A percentile compares a stretch with the other conserved stretches of the same genome.
Evolutionary conservation across 1,140 invertebrate genomes (phyloP).

Genomic region (Euura lappo): DNA sequence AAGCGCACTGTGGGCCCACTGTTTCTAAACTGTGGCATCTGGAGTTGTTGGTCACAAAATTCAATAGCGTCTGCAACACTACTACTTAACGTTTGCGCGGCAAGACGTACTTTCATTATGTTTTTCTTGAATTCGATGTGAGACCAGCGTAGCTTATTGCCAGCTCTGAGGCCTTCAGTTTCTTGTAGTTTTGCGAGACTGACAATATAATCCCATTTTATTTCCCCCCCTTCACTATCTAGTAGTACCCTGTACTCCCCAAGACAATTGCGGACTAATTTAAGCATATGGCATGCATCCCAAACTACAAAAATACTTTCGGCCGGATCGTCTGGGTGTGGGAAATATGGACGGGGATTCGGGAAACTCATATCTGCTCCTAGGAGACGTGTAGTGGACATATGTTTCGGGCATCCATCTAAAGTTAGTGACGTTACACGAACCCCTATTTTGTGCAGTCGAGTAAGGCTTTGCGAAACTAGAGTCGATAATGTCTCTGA

Average conservation of each 20-base stretch:
- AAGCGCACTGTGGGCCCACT: conserved; percentile 20
- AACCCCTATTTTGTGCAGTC: conserved; percentile 23
- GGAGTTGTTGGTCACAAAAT: too few species aligned
- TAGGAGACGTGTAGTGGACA: too few species aligned
- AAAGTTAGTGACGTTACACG: conserved; percentile 28
- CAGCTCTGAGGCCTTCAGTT: conserved; percentile 34
- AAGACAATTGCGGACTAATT: conserved; percentile 43
- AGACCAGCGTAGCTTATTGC: conserved; percentile 35
- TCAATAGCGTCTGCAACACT: conserved; percentile 34
- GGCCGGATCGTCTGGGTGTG: conserved; percentile 16
- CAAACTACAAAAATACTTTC: conserved; percentile 29
- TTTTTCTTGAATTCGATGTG: conserved; percentile 42
- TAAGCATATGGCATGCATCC: conserved; percentile 42
- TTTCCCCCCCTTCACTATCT: conserved; percentile 33
- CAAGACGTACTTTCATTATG: conserved; percentile 44
- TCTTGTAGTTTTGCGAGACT: conserved; percentile 35
- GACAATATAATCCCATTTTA: conserved; percentile 36
- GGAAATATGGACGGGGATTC: too few species aligned
- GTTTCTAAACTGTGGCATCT: conserved; percentile 9
- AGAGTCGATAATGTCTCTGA: conserved; percentile 28
- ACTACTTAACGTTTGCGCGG: conserved; percentile 39
- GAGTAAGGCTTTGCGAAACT: conserved; percentile 24
- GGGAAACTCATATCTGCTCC: too few species aligned
- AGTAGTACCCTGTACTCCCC: conserved; percentile 33
- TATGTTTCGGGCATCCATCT: too few species aligned